Evolutionary conservation across 2,113 vertebrate species (phyloP).

Genomic region (Apus apus): DNA sequence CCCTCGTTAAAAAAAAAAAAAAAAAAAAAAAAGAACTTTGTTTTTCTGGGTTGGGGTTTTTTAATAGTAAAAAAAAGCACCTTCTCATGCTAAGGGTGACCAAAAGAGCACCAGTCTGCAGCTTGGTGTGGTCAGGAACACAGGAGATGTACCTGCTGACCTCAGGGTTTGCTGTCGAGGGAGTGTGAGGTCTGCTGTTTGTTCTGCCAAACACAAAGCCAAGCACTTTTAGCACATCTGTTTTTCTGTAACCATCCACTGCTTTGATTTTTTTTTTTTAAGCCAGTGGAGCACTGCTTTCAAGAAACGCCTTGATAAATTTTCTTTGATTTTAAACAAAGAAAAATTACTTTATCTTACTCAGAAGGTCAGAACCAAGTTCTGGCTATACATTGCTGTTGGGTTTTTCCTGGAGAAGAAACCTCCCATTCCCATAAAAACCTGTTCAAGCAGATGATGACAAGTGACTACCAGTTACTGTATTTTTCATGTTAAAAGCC

Average conservation of each 20-base stretch:
- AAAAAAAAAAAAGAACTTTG: background rate
- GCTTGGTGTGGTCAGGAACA: background rate
- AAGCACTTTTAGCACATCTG: background rate
- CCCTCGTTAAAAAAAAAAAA: no score
- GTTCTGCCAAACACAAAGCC: background rate
- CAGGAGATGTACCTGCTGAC: background rate
- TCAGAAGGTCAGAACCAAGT: background rate
- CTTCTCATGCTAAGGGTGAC: background rate
- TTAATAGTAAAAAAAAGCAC: background rate
- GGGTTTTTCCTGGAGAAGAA: background rate
- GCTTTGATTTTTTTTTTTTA: background rate
- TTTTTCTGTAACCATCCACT: background rate
- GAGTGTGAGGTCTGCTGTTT: background rate
- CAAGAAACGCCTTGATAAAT: background rate
- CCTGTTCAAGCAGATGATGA: background rate
- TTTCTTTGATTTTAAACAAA: background rate
- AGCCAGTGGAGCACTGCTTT: background rate
- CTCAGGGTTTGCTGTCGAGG: background rate
- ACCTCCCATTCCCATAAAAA: background rate
- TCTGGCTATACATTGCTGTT: background rate
- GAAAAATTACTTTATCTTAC: background rate
- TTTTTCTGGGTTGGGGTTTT: background rate
- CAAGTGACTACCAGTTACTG: background rate
- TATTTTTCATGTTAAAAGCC: background rate
- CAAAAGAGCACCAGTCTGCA: background rate